Conservation (phyloP, 2,113 vertebrate species). For the Formicarius rufipectus region DNA sequence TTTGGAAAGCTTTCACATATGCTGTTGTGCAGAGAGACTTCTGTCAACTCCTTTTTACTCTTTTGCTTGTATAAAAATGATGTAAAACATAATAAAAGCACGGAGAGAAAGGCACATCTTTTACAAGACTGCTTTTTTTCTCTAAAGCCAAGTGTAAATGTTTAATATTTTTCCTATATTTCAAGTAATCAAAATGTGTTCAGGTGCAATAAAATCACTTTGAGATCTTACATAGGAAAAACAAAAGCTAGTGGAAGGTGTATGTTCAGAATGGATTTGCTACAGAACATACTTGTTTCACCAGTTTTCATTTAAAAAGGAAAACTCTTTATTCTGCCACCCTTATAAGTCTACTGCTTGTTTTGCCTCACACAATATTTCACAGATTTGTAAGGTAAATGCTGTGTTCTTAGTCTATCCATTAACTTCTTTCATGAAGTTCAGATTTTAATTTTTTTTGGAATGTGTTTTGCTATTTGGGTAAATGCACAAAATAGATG, state of each 20-base stretch:
- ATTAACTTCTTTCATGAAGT: no score
- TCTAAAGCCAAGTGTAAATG: accelerated
- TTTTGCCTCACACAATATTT: not conserved
- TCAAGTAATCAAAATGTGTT: not conserved
- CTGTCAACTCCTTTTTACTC: not conserved
- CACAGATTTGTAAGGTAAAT: not conserved
- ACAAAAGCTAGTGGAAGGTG: not conserved
- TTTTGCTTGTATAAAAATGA: not conserved
- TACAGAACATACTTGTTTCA: not conserved
- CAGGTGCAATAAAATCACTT: not conserved
- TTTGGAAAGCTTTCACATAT: not conserved
- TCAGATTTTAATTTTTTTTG: not conserved
- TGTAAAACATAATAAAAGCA: conserved; percentile 6
- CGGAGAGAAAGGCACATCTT: not conserved
- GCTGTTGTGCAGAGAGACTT: not conserved
- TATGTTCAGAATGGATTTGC: not conserved
- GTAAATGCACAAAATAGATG: not conserved
- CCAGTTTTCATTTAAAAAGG: not conserved
- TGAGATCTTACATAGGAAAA: not conserved
- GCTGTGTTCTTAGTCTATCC: no score
- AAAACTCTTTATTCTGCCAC: not conserved
- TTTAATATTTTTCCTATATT: not conserved
- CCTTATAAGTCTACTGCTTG: not conserved
- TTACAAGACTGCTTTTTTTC: not conserved
- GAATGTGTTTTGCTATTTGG: not conserved